These are phyloP conservation scores for Drosophila nigromelanica DNA, from an alignment of 1,140 invertebrate species.

Conservation along the genomic window DNA sequence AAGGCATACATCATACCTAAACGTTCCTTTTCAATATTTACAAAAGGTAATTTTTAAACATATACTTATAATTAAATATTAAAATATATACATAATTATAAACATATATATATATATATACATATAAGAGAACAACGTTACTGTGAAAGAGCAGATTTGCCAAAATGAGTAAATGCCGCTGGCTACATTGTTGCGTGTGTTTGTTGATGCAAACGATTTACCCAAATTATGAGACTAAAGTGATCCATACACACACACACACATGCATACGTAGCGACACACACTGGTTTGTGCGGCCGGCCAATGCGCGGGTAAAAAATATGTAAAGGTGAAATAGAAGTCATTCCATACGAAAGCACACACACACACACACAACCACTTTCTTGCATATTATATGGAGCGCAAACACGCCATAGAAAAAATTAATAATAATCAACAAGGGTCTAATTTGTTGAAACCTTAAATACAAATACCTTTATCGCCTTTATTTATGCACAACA, in stretches of 20 bases:
- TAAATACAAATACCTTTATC: slow-evolving; percentile 26
- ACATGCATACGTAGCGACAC: not conserved
- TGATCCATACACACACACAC: slow-evolving; percentile 26
- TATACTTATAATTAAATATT: too few relatives aligned
- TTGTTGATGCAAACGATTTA: slow-evolving; percentile 61
- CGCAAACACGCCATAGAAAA: slow-evolving; percentile 59
- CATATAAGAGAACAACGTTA: not conserved
- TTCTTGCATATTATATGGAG: slow-evolving; percentile 4
- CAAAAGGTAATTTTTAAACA: slow-evolving; percentile 58
- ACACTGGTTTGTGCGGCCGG: slow-evolving; percentile 27
- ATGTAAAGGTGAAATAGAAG: slow-evolving; percentile 82
- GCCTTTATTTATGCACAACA: not conserved
- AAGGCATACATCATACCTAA: slow-evolving; percentile 28
- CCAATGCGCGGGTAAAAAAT: slow-evolving; percentile 41
- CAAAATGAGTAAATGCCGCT: slow-evolving; percentile 25
- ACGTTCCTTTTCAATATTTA: slow-evolving; percentile 29
- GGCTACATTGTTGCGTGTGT: slow-evolving; percentile 27
- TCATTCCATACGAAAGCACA: slow-evolving; percentile 67
- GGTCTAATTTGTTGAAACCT: slow-evolving; percentile 45
- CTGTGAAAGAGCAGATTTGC: slow-evolving; percentile 8
- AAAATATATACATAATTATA: slow-evolving; percentile 3
- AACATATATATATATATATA: not conserved
- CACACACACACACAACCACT: slow-evolving; percentile 26
- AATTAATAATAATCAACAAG: slow-evolving; percentile 62
- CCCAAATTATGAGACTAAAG: slow-evolving; percentile 46